Evolutionary conservation across 2,888 invertebrate species (phyloP), one percentile per base, ranked within the genome.

Genomic region (Latrodectus hesperus): DNA sequence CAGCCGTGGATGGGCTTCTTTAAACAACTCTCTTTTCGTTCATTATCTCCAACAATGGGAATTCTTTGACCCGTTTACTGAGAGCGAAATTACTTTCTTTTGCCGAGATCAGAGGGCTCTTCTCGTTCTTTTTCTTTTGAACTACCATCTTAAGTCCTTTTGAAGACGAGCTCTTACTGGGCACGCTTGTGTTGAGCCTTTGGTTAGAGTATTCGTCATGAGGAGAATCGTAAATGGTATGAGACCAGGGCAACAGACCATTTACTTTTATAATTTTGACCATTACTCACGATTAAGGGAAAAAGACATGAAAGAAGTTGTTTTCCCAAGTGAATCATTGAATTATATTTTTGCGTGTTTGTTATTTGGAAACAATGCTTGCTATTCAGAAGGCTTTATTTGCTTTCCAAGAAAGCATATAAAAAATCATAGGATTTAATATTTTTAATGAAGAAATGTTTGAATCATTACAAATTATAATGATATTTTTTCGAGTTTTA

Each of bases 41-140:
- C 49, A 53, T 67, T 75, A 49, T 67, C 60, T 11, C 14, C 70
- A 64, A 85, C 85, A 85, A 85, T 79, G 85, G 60, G 74, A 79
- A 53, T 11, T 65, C 85, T 75, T 2, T 85, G 85, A 85, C 85
- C 85, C 85, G 79, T 85, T 79, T 74, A 60, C 79, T 74, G 70
- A 8, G 74, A 22, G 53, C 79, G 78, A 85, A 85, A 85, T 79
- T 67, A 68, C 70, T 72, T 64, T 65, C 67, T 73, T 81, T 65
- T 67, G 65, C 65, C 73, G 65, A 14, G 49, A 51, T 51, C n/a
- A 51, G 11, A 60, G 10, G 8, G 17, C 26, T 60, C 52, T 75
- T 76, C 67, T 22, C 51, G 65, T 70, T 78, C 70, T 68, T 51
- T 55, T 52, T 11, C 67, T 77, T 60, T n/a, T 60, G 60, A 60